Evolutionary conservation across 2,888 invertebrate genomes (phyloP), one percentile per base, ranked within the genome.

Genomic region (Idaea aversata): DNA sequence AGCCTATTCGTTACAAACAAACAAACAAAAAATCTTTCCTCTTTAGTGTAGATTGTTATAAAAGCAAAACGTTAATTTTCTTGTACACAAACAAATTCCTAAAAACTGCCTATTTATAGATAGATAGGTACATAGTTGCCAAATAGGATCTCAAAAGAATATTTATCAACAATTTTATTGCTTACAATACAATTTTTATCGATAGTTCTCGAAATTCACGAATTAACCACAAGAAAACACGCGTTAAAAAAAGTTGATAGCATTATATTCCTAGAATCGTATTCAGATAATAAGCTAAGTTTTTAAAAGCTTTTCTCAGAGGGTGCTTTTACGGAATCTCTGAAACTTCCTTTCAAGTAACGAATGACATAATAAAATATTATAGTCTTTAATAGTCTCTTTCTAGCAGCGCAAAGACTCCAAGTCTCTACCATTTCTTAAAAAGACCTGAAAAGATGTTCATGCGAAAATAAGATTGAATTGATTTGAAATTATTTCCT

Each of bases 281-380:
- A 25, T 25, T 25, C 25, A 25, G 25, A 25, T 25, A 25, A 25
- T 25, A 25, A 64, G 62, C 57, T 63, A 65, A 65, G 64, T 68
- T 64, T 65, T 65, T 65, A 62, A 70, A 73, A 70, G 70, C 66
- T 70, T 65, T 68, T 25, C 60, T 65, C 62, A 60, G 62, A 63
- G 65, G 63, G 62, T 15, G 59, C 59, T 64, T 64, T 61, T 4
- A 5, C 57, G 47, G 63, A 65, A 63, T 63, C 61, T 60, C 57
- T 61, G 66, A 59, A 69, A 69, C 62, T 69, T 71, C 47, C 66
- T 65, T 64, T 57, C 64, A 64, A 68, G 65, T 69, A 67, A 67
- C 70, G 47, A 47, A 47, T 4, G 47, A 25, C 3, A 25, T 13
- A 47, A 47, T 47, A 47, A 47, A 47, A 47, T 10, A 47, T 47